Evolutionary conservation across 2,888 invertebrate genomes (phyloP), one percentile per base, ranked within the genome.

Genomic region (Petrophora chlorosata): DNA sequence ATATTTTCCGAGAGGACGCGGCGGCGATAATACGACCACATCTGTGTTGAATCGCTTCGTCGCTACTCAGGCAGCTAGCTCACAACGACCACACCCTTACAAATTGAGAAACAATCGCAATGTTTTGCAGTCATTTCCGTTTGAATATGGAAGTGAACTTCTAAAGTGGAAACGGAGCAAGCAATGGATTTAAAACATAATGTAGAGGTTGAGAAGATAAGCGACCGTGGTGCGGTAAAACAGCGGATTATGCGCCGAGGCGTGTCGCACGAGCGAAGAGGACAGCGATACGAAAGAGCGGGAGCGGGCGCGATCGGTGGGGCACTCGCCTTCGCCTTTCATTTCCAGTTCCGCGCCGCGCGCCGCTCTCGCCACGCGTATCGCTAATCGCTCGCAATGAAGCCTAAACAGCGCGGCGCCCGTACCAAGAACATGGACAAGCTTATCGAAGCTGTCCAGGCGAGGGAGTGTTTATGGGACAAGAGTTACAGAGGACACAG

Each of bases 381-480:
- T 63, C 85, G 84, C 86, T 71, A 51, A 67, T 78, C 82, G 79
- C 70, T 58, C 67, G 73, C 71, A 64, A 79, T 79, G 75, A 76
- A 71, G 58, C 73, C 80, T 59, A 87, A 87, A 73, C 67, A 67
- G 39, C 84, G 82, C 66, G 82, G 84, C 47, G 77, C 80, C 35
- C 70, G 85, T 16, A 75, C 82, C 30, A 86, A 87, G 55, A 86
- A 88, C 53, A 85, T 87, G 85, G 87, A 89, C 59, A 88, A 82
- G 58, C 77, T 89, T 0, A 89, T 90, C 34, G 84, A 82, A n/a
- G 89, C 90, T 41, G 90, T 90, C 29, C 90, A 90, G 53, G 88
- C 87, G 1, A 75, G 90, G 39, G 90, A 90, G 56, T 88, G 88
- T 61, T 64, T 88, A 26, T 90, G 90, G 90, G 90, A 89, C 54